Conservation (phyloP, 2,797 vertebrate species). For the Allobates femoralis region DNA sequence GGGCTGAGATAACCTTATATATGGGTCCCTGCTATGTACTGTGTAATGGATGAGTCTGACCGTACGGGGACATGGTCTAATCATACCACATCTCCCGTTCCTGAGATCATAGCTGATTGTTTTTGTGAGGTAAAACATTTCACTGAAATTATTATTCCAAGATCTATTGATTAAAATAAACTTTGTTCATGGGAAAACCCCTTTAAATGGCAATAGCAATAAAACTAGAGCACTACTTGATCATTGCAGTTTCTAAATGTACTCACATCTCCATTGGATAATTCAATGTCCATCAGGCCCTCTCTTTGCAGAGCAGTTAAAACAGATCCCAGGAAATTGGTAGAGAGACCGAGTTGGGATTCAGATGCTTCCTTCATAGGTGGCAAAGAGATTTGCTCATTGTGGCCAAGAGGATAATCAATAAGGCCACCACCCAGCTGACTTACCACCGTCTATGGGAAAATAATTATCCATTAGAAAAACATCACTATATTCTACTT, state of each 20-base stretch:
- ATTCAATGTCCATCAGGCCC: conserved; percentile 66
- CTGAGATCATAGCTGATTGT: no score
- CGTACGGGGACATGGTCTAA: no score
- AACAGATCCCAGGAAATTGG: conserved; percentile 65
- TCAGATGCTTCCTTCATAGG: conserved; percentile 64
- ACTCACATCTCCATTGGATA: conserved; percentile 69
- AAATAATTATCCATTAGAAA: conserved; percentile 16
- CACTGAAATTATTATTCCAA: no score
- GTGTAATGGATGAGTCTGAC: no score
- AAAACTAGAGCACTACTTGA: neutral
- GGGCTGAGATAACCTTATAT: no score
- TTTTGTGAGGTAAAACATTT: no score
- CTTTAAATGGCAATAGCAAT: neutral
- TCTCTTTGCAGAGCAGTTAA: conserved; percentile 70
- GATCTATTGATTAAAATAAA: no score
- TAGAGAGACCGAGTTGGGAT: conserved; percentile 65
- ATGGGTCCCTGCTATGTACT: no score
- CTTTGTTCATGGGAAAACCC: no score
- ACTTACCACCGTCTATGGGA: conserved; percentile 62
- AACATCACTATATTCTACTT: neutral
- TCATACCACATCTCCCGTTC: no score
- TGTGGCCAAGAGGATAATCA: conserved; percentile 66
- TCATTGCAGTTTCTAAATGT: neutral
- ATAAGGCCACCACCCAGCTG: conserved; percentile 63
- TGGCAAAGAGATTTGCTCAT: conserved; percentile 63